Conservation (phyloP, 30 jellyfish, hydroid and myxozoan genomes). For the Morbakka virulenta region DNA sequence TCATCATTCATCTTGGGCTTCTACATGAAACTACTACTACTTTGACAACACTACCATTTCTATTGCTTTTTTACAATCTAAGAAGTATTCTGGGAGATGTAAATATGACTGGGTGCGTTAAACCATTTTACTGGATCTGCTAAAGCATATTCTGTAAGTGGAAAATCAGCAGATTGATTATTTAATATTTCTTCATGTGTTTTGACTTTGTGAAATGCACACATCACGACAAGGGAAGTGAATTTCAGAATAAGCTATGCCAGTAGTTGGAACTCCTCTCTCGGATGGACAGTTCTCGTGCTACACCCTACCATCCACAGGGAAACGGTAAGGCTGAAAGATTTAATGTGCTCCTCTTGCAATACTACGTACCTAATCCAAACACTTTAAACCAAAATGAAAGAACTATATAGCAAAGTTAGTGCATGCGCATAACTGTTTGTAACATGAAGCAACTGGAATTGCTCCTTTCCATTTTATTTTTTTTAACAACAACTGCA, state of each 20-base stretch:
- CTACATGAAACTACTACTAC: conserved; percentile 10
- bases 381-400: conserved; percentile 5
- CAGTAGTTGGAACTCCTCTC: not conserved
- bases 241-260: conserved; percentile 10
- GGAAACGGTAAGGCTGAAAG: conserved; percentile 15
- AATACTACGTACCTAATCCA: conserved; percentile 16
- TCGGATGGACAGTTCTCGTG: conserved; percentile 4
- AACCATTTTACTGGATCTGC: conserved; percentile 62
- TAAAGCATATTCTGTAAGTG: conserved; percentile 50
- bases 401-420: conserved; percentile 2
- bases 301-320: conserved; percentile 41
- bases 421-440: conserved; percentile 27
- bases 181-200: conserved; percentile 8
- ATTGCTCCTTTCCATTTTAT: conserved; percentile 33
- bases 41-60: too few relatives aligned
- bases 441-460: conserved; percentile 37
- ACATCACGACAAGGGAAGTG: conserved; percentile 33
- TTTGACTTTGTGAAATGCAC: not conserved
- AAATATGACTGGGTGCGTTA: conserved; percentile 35
- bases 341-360: not conserved
- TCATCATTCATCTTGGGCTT: conserved; percentile 6
- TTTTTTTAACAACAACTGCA: conserved; percentile 25
- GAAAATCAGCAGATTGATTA: conserved; percentile 26
- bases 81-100: conserved; percentile 37
- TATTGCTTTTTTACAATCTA: too few relatives aligned